phyloP scores from a whole-genome alignment of 2,113 vertebrate species.

The Anhinga rufa region DNA sequence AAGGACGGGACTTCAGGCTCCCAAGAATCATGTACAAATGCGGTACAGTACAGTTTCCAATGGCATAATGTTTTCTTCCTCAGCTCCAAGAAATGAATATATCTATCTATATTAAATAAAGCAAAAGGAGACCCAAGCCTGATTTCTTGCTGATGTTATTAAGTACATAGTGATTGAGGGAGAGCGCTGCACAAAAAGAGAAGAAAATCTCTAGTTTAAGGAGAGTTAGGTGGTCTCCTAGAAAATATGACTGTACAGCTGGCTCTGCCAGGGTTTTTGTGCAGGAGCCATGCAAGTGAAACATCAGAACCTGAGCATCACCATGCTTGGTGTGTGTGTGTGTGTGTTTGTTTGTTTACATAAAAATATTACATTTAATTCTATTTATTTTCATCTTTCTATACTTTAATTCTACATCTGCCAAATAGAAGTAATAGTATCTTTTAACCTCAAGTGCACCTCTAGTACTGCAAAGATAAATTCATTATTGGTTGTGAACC shows the following conservation, averaged over 20 bases:
- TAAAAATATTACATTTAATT: neutral
- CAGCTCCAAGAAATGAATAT: neutral
- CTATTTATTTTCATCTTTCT: neutral
- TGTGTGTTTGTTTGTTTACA: neutral
- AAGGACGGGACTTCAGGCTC: neutral
- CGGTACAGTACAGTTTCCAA: fast-evolving
- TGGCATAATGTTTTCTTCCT: neutral
- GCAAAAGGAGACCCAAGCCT: neutral
- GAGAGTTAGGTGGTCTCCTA: neutral
- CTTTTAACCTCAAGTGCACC: neutral
- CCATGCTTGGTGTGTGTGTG: neutral
- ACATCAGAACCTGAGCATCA: neutral
- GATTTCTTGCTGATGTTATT: neutral
- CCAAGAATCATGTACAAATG: neutral
- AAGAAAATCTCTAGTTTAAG: neutral
- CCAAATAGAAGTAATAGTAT: neutral
- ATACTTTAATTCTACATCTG: neutral
- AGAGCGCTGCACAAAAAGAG: neutral
- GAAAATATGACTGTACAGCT: neutral
- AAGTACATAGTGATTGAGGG: neutral
- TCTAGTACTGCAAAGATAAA: neutral
- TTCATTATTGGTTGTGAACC: neutral
- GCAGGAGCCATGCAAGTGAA: neutral
- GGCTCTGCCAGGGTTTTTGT: neutral
- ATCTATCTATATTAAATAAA: neutral